These are phyloP conservation scores for Chiridota heheva DNA, from an alignment of 35 echinoderm and acorn worm genomes.

Conservation along the genomic window DNA sequence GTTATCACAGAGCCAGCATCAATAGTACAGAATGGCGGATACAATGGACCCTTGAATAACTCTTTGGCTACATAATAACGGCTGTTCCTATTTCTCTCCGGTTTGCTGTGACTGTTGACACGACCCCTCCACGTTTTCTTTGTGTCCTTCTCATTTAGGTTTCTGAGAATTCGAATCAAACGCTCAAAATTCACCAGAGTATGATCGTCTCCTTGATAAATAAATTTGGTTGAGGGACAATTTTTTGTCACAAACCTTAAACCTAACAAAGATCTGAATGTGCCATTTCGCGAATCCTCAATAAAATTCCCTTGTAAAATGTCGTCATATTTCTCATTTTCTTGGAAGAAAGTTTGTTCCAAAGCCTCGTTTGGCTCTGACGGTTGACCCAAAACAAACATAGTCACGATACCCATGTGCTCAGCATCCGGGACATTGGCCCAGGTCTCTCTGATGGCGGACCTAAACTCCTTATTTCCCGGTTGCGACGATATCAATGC, in stretches of 20 bases:
- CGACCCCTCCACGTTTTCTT: conserved; percentile 67
- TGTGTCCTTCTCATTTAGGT: conserved; percentile 45
- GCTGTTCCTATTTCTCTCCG: conserved; percentile 53
- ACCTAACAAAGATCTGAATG: conserved; percentile 64
- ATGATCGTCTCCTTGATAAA: conserved; percentile 74
- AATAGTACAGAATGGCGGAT: conserved; percentile 80
- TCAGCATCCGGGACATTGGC: conserved; percentile 63
- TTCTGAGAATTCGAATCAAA: conserved; percentile 54
- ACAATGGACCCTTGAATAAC: conserved; percentile 22
- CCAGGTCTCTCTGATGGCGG: conserved; percentile 81
- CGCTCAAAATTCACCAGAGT: conserved; percentile 69
- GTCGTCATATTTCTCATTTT: conserved; percentile 79
- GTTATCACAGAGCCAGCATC: conserved; percentile 75
- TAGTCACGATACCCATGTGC: conserved; percentile 48
- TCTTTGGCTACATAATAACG: conserved; percentile 58
- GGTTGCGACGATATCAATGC: conserved; percentile 60
- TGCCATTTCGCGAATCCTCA: conserved; percentile 58
- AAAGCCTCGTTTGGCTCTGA: conserved; percentile 9
- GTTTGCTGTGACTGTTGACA: conserved; percentile 36
- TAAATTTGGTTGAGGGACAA: conserved; percentile 57
- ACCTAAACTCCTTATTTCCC: conserved; percentile 54
- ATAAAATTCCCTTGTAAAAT: conserved; percentile 78
- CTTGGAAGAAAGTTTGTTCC: conserved; percentile 55
- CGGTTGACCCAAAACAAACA: conserved; percentile 73
- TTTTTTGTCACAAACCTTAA: conserved; percentile 47